Percentiles rank a stretch among this genome's conserved stretches.
Conservation (phyloP, 2,797 vertebrate genomes). For the Hyperoplus lanceolatus region DNA sequence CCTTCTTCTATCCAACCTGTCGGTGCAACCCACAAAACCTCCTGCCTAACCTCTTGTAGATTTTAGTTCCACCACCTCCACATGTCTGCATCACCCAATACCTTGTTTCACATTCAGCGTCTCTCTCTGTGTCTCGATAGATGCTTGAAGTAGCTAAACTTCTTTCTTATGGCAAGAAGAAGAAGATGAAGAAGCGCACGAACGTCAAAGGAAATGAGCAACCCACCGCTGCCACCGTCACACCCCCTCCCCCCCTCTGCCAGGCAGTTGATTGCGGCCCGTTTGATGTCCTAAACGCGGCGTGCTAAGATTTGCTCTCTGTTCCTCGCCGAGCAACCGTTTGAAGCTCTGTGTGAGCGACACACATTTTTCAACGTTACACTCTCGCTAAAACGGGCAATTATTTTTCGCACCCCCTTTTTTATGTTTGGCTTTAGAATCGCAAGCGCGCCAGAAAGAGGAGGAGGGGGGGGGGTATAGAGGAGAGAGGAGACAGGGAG, state of each 20-base stretch:
- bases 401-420: constrained; percentile 77
- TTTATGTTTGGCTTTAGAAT: constrained; percentile 80
- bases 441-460: constrained; percentile 24
- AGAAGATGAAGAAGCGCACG: constrained; percentile 68
- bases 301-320: constrained; percentile 87
- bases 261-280: constrained; percentile 83
- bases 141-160: constrained; percentile 78
- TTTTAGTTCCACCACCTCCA: constrained; percentile 30
- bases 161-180: constrained; percentile 58
- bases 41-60: constrained; percentile 23
- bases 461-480: constrained; percentile 62
- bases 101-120: constrained; percentile 46
- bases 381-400: constrained; percentile 85
- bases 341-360: constrained; percentile 85
- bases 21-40: constrained; percentile 11
- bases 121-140: constrained; percentile 51
- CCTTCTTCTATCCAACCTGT: constrained; percentile 7
- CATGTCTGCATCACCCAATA: constrained; percentile 27
- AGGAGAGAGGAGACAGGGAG: constrained; percentile 70
- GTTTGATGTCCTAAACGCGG: constrained; percentile 88
- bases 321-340: constrained; percentile 77
- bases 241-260: constrained; percentile 56
- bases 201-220: constrained; percentile 81
- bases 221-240: constrained; percentile 60
- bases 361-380: constrained; percentile 84